A percentile compares a stretch with the other conserved stretches of the same genome.
Evolutionary conservation across 2,888 invertebrate species (phyloP).

Genomic region (Lasioglossum morio): DNA sequence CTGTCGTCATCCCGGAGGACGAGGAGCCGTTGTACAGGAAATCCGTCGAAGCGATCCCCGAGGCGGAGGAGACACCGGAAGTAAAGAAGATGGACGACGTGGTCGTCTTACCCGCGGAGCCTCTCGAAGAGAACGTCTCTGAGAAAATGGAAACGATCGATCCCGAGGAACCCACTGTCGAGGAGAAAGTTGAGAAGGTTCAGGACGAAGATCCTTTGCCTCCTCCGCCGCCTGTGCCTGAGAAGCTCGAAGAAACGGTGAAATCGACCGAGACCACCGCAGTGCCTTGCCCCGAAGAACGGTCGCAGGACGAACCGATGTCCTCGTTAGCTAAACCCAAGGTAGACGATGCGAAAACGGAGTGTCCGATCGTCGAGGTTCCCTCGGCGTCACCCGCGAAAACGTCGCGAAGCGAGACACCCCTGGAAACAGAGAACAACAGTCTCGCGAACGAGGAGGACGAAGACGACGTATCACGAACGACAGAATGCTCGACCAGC

Average conservation of each 20-base stretch:
- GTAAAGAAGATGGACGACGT: slow-evolving; percentile 29
- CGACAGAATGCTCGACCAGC: neutral
- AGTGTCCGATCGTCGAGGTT: neutral
- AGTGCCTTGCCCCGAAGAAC: slow-evolving; percentile 27
- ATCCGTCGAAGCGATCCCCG: slow-evolving; percentile 22
- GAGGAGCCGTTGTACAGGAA: slow-evolving; percentile 48
- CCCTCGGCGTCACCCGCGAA: neutral
- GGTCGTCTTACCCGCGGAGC: slow-evolving; percentile 14
- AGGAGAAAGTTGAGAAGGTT: slow-evolving; percentile 15
- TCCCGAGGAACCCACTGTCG: neutral
- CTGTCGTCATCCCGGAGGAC: slow-evolving; percentile 70
- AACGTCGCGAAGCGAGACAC: neutral
- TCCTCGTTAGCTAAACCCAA: neutral
- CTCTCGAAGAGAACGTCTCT: slow-evolving; percentile 28
- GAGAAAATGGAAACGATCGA: slow-evolving; percentile 23
- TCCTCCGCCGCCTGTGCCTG: slow-evolving; percentile 64
- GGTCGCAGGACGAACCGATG: slow-evolving; percentile 4
- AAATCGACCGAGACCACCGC: neutral
- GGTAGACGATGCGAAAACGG: neutral
- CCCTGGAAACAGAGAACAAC: neutral
- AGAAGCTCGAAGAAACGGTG: neutral
- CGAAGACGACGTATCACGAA: slow-evolving; percentile 15
- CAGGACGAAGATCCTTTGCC: slow-evolving; percentile 48
- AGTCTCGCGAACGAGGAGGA: neutral
- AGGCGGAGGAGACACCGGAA: slow-evolving; percentile 39